These are phyloP conservation scores for Lordiphosa clarofinis DNA, from an alignment of 1,140 invertebrate species.

Conservation along the genomic window DNA sequence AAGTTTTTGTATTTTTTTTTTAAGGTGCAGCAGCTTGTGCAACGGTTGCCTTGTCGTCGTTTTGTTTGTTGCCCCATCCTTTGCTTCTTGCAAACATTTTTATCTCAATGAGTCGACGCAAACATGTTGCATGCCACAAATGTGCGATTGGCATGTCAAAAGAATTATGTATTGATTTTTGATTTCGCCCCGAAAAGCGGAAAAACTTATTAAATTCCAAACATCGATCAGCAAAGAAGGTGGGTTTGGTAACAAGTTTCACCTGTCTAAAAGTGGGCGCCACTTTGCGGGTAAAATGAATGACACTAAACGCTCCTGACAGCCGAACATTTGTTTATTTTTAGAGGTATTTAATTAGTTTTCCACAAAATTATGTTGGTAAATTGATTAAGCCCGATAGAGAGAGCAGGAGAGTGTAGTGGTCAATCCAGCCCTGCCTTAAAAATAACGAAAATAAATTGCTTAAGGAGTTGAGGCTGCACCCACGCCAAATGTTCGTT, in stretches of 20 bases:
- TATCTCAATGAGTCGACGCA: constrained; percentile 70
- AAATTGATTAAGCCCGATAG: constrained; percentile 63
- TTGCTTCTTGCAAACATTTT: constrained; percentile 45
- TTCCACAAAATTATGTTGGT: constrained; percentile 75
- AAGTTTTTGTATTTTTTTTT: constrained; percentile 34
- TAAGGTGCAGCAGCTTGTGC: constrained; percentile 72
- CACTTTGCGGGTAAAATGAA: constrained; percentile 57
- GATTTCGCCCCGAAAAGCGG: constrained; percentile 52
- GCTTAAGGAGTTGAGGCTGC: constrained; percentile 43
- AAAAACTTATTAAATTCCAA: constrained; percentile 51
- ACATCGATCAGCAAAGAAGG: constrained; percentile 16
- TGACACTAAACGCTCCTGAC: constrained; percentile 71
- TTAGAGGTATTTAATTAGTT: constrained; percentile 64
- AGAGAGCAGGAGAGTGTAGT: background rate
- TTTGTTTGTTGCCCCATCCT: constrained; percentile 49
- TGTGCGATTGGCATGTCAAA: constrained; percentile 78
- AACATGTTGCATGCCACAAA: constrained; percentile 75
- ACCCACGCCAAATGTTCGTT: constrained; percentile 55
- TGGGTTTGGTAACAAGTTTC: constrained; percentile 43
- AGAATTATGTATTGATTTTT: constrained; percentile 78
- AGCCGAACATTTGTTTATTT: constrained; percentile 67
- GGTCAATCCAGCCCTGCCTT: constrained; percentile 44
- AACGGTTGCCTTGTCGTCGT: constrained; percentile 67
- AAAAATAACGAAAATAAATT: constrained; percentile 49
- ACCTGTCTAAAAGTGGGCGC: constrained; percentile 52